phyloP scores from a whole-genome alignment of 2,797 vertebrate genomes.

The Uromys caudimaculatus region DNA sequence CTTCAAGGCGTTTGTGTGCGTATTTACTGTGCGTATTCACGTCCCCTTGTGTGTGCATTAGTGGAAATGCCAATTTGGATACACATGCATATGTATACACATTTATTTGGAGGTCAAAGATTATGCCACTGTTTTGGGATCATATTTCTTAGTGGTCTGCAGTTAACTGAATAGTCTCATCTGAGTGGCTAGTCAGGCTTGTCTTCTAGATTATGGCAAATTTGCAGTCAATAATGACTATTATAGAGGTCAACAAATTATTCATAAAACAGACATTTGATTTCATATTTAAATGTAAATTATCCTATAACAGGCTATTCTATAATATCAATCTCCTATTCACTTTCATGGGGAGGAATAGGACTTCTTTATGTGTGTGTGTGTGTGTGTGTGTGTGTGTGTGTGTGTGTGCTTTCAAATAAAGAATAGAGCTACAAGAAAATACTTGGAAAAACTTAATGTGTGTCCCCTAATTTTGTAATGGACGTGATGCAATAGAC shows the following conservation, averaged over 20 bases:
- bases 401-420: neutral
- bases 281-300: neutral
- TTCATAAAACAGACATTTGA: neutral
- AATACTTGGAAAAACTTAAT: neutral
- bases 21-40: neutral
- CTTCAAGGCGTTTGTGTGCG: neutral
- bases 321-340: neutral
- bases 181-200: neutral
- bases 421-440: neutral
- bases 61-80: neutral
- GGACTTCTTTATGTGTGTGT: neutral
- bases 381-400: too few species aligned
- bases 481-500: neutral
- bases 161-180: neutral
- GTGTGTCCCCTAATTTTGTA: neutral
- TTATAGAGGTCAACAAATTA: neutral
- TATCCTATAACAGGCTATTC: neutral
- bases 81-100: neutral
- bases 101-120: neutral
- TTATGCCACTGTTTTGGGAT: neutral
- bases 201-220: neutral
- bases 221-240: neutral
- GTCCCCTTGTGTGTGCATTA: neutral
- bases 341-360: neutral
- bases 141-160: neutral